phyloP scores from a whole-genome alignment of 2,113 vertebrate genomes.

The Hylia prasina region DNA sequence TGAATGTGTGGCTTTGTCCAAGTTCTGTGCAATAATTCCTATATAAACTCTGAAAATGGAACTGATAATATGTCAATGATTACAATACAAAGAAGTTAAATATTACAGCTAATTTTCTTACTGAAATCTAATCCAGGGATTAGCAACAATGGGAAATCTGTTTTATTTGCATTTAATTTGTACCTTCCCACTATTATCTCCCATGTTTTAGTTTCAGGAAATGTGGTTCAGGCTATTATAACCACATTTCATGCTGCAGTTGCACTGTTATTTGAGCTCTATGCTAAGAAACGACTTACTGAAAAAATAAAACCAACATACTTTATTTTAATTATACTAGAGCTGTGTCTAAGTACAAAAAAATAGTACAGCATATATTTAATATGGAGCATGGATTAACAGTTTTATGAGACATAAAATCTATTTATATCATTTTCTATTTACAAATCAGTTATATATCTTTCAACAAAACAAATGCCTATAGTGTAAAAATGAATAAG shows the following conservation, averaged over 20 bases:
- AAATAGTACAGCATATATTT: slow-evolving; percentile 71
- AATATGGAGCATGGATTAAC: slow-evolving; percentile 75
- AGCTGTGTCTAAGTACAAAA: slow-evolving; percentile 71
- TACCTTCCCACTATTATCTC: slow-evolving; percentile 77
- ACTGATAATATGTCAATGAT: slow-evolving; percentile 59
- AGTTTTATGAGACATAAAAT: slow-evolving; percentile 77
- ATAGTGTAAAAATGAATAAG: slow-evolving; percentile 54
- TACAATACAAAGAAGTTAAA: slow-evolving; percentile 65
- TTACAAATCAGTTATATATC: slow-evolving; percentile 73
- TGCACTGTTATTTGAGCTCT: slow-evolving; percentile 76
- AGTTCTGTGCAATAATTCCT: slow-evolving; percentile 37
- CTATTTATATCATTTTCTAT: slow-evolving; percentile 76
- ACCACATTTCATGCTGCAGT: slow-evolving; percentile 77
- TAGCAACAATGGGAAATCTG: slow-evolving; percentile 74
- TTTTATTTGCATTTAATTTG: slow-evolving; percentile 85
- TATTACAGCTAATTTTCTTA: slow-evolving; percentile 64
- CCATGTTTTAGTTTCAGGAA: slow-evolving; percentile 76
- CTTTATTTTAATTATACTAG: slow-evolving; percentile 80
- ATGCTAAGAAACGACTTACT: slow-evolving; percentile 67
- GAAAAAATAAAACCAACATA: slow-evolving; percentile 72
- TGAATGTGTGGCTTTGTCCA: slow-evolving; percentile 6
- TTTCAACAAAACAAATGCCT: slow-evolving; percentile 71
- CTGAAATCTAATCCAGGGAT: slow-evolving; percentile 72
- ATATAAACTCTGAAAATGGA: slow-evolving; percentile 53
- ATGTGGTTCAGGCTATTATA: slow-evolving; percentile 77